Conservation (phyloP, 2,113 vertebrate species). For the Protobothrops mucrosquamatus region DNA sequence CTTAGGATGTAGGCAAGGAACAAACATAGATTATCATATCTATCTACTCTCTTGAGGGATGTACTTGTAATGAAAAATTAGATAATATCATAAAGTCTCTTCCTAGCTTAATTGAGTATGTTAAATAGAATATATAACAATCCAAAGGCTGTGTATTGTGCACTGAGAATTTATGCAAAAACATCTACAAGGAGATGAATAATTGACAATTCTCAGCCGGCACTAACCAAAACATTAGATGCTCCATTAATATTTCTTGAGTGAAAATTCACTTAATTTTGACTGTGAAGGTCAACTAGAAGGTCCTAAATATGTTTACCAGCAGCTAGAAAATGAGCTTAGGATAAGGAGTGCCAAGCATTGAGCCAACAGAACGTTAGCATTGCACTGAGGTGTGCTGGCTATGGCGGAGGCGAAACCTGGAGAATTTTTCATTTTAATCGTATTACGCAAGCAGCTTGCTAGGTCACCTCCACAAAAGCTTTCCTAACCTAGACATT, state of each 20-base stretch:
- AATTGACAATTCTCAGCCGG: not conserved
- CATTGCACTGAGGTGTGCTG: not conserved
- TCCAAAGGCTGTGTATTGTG: not conserved
- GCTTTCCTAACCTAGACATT: not conserved
- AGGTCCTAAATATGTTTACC: not conserved
- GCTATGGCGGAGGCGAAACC: not conserved
- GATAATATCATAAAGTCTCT: not conserved
- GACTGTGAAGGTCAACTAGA: not conserved
- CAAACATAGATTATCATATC: constrained; percentile 1
- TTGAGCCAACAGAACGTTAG: not conserved
- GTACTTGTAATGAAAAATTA: not conserved
- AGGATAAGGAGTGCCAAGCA: not conserved
- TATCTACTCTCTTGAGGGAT: not conserved
- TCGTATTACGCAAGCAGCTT: not conserved
- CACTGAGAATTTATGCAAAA: not conserved
- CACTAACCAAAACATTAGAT: not conserved
- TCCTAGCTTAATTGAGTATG: not conserved
- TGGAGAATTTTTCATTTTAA: not conserved
- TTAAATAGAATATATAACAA: not conserved
- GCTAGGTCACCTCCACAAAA: not conserved
- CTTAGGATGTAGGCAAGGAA: not conserved
- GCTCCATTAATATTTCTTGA: not conserved
- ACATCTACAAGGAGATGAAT: not conserved
- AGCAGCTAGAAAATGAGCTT: not conserved
- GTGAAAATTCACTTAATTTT: not conserved